Conservation (phyloP, 2,797 vertebrate genomes). For the Coracias cyanogaster region DNA sequence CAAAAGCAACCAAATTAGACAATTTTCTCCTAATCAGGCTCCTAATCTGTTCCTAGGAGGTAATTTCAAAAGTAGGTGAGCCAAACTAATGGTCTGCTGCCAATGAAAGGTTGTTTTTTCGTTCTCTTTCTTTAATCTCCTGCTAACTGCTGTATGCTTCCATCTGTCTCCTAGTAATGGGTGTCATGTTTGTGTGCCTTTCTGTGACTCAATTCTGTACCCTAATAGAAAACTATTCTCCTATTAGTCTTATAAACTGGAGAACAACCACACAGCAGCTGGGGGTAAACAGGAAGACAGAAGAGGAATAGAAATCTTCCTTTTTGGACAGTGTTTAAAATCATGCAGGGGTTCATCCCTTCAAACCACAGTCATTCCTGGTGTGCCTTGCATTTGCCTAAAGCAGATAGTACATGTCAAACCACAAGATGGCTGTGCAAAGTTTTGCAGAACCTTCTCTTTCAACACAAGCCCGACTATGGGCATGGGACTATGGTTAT, state of each 20-base stretch:
- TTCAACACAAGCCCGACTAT: neutral
- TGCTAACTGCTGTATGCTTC: neutral
- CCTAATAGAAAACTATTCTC: neutral
- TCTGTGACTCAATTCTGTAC: neutral
- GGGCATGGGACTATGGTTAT: neutral
- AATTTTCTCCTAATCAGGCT: neutral
- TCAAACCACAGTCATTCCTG: neutral
- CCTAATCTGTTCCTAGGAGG: neutral
- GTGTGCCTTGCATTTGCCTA: neutral
- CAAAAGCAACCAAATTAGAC: neutral
- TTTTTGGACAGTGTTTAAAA: neutral
- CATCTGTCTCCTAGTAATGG: neutral
- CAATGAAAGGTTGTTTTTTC: neutral
- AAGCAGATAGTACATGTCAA: neutral
- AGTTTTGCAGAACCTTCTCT: neutral
- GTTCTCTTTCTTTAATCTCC: neutral
- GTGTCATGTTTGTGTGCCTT: neutral
- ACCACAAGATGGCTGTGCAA: neutral
- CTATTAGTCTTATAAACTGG: neutral
- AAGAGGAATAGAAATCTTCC: neutral
- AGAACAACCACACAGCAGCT: neutral
- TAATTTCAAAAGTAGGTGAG: neutral
- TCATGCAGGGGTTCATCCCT: neutral
- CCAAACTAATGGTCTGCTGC: neutral
- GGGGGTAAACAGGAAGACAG: neutral